Conservation (phyloP, 2,797 vertebrate species). For the Lates japonicus region DNA sequence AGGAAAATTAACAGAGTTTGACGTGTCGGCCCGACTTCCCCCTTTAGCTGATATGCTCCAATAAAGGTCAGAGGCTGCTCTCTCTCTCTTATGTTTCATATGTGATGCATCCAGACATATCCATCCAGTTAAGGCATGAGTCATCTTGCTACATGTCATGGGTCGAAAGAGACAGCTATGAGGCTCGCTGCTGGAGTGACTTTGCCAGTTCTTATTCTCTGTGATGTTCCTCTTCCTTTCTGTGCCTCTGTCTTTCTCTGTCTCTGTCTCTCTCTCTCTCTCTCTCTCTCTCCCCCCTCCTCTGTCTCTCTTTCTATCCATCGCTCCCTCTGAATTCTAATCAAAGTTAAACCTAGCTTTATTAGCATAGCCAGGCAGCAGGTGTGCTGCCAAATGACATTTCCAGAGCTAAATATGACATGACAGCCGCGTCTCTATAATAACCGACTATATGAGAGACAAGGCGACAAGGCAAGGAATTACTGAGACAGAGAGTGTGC, state of each 20-base stretch:
- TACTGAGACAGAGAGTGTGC: slow-evolving; percentile 78
- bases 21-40: slow-evolving; percentile 70
- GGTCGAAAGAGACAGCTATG: slow-evolving; percentile 73
- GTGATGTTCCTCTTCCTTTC: slow-evolving; percentile 66
- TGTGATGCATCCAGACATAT: slow-evolving; percentile 83
- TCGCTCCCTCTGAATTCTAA: slow-evolving; percentile 79
- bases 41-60: slow-evolving; percentile 76
- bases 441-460: slow-evolving; percentile 79
- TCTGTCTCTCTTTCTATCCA: slow-evolving; percentile 34
- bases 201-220: slow-evolving; percentile 73
- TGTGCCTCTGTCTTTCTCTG: slow-evolving; percentile 29
- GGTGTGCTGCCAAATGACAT: slow-evolving; percentile 86
- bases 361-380: slow-evolving; percentile 87
- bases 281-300: slow-evolving; percentile 27
- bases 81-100: slow-evolving; percentile 76
- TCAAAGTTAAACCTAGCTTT: slow-evolving; percentile 83
- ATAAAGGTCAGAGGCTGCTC: slow-evolving; percentile 80
- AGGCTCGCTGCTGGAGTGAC: slow-evolving; percentile 73
- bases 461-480: slow-evolving; percentile 80
- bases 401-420: slow-evolving; percentile 83
- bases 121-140: slow-evolving; percentile 77
- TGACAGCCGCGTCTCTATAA: slow-evolving; percentile 82
- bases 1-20: slow-evolving; percentile 73
- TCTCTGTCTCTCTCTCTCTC: not conserved
- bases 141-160: slow-evolving; percentile 80